Base-by-base conservation (phyloP, 2,888 invertebrate species). In the Sympetrum striolatum region DNA sequence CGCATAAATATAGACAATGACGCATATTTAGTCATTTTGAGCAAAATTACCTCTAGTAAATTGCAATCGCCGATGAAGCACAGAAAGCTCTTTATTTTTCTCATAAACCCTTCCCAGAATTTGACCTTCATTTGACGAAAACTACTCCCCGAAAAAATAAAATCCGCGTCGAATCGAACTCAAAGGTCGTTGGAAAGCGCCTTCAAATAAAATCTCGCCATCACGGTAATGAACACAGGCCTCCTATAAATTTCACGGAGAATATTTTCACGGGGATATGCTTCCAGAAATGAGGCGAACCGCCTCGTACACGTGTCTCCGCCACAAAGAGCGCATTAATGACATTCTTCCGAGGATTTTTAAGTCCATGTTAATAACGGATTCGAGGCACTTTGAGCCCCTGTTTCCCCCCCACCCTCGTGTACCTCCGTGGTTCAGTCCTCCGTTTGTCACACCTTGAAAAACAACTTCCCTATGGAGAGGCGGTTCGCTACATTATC, bases 401-500 rank as follows among this genome's bases (percentile, higher is more conserved):
- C 25, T 12, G 8, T n/a, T 64, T n/a, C n/a, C 64, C 2, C 25
- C 10, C 80, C 15, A 18, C 18, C 5, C 15, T 44, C 6, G n/a
- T n/a, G n/a, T n/a, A 1, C 39, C 18, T 35, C 58, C 10, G 25
- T 10, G 10, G 53, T 31, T 14, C 73, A 31, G 1, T 22, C 73
- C 3, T 31, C 31, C 31, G 25, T 0, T 73, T 60, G 58, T 82
- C 58, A 82, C 35, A 31, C 58, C 14, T 82, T 82, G 18, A 53
- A 53, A 53, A 58, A 82, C 18, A 60, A 18, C 60, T 31, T 82
- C 58, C 58, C 58, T 31, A 8, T 35, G 82, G 53, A 53, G 18
- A 35, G 60, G 82, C 31, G 82, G 15, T 82, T n/a, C 22, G 31
- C 82, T 82, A 60, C 82, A 35, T 82, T 82, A 82, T 82, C n/a